Evolutionary conservation across 2,113 vertebrate genomes (phyloP), one percentile per base, ranked within the genome.

Genomic region (Tenebrosternarchus preto): DNA sequence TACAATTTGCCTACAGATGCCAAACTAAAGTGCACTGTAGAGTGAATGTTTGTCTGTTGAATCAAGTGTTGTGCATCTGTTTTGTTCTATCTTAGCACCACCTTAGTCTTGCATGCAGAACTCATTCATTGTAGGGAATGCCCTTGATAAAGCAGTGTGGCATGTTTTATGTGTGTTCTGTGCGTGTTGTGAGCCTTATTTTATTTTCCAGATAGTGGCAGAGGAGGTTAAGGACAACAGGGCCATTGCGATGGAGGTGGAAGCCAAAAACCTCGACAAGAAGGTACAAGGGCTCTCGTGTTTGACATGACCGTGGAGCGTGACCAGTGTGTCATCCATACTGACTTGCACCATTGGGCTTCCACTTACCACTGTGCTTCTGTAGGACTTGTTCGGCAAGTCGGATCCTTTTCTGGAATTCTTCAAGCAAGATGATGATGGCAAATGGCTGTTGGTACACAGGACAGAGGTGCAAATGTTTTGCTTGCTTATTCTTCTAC

Each of bases 371-470:
- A n/a, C 15, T 50, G n/a, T 29, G 27, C 27, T 11, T 36, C 5
- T 57, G 22, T 85, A 99, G 96, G 98, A 98, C 84, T 90, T 95
- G 33, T 94, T 99, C 84, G 96, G 96, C 46, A 99, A 98, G 89
- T 98, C 94, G 0, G 96, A 98, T 92, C 96, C 95, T 0, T 97
- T 97, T 90, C 86, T 98, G 91, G 96, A 97, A 88, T 87, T 99
- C 64, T 95, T 93, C 56, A 95, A 92, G 82, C 91, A 96, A 82
- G 91, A 80, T 2, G 90, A 95, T 19, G 93, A 92, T 85, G 95
- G 94, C 31, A 94, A 87, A 1, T 98, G 95, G 96, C 93, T 96
- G 82, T 89, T 98, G 60, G 87, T 94, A 2, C 92, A 97, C 92
- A 93, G 96, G 89, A 95, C 96, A 46, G 96, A 98, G 95, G 96